Conservation (phyloP, 2,113 vertebrate genomes). For the Pseudolaguvia tuberculata region DNA sequence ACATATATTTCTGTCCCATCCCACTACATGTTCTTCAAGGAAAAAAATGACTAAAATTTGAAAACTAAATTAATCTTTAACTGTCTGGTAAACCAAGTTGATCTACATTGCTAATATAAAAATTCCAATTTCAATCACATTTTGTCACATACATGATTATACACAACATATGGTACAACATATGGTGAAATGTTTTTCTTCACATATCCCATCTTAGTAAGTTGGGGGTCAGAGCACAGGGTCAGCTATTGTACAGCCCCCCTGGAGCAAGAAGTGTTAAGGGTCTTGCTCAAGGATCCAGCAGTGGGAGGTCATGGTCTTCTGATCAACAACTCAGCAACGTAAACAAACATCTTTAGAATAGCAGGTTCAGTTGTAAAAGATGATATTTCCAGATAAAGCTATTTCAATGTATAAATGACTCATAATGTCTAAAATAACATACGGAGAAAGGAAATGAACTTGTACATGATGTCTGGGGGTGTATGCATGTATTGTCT, state of each 20-base stretch:
- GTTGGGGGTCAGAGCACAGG: too few species aligned
- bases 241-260: too few species aligned
- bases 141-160: too few species aligned
- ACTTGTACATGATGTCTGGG: neutral
- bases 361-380: neutral
- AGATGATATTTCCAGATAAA: conserved; percentile 1
- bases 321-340: too few species aligned
- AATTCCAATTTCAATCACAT: too few species aligned
- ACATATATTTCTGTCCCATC: conserved; percentile 7
- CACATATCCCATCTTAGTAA: too few species aligned
- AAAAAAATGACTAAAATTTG: neutral
- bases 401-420: conserved; percentile 13
- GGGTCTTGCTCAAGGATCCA: too few species aligned
- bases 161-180: too few species aligned
- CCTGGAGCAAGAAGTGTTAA: too few species aligned
- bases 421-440: conserved; percentile 17
- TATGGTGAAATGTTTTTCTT: too few species aligned
- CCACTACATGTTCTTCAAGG: neutral
- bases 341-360: neutral
- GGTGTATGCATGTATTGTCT: conserved; percentile 11
- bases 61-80: neutral
- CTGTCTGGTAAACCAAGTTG: neutral
- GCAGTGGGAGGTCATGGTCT: too few species aligned
- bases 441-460: conserved; percentile 23
- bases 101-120: neutral